Evolutionary conservation across 2,113 vertebrate species (phyloP), one percentile per base, ranked within the genome.

Genomic region (Oceanodroma tethys): DNA sequence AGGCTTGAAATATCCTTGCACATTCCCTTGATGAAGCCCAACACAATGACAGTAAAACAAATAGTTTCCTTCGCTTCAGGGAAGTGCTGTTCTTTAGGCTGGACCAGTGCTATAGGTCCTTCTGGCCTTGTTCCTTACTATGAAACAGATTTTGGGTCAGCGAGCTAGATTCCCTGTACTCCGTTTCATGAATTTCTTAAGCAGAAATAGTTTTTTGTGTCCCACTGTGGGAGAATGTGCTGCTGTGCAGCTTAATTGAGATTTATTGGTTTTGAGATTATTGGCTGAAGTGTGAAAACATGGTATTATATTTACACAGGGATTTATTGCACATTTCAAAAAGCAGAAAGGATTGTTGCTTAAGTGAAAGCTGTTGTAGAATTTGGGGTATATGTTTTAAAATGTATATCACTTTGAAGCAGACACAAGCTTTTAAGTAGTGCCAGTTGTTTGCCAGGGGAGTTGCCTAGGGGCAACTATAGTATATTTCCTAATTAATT

Each of bases 401-500:
- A 47, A 65, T 48, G 23, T 76, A 16, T 22, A 43, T 86, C 42
- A 16, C 81, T 92, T 92, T 62, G 63, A 86, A 68, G 42, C 63
- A 63, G 66, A 82, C 21, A 21, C 13, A 63, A 72, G 74, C 45
- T 95, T 96, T 91, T 86, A 93, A 80, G 80, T 30, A 34, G 25
- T 25, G 47, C 34, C 62, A 81, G 62, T 66, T 50, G 40, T 84
- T 96, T 94, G 86, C 94, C 68, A 32, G 55, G 20, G 59, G 62
- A 68, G 83, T 67, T 81, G 66, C 87, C 43, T 42, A 50, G 29
- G 55, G 92, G 13, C 19, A 70, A 71, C 74, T 80, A 8, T 16
- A 40, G n/a, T 40, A 20, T 74, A 70, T 78, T 96, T 86, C 68
- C 83, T 88, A 93, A 95, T 90, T 91, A 95, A 84, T 78, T 72